Evolutionary conservation across 37 sponge, comb jelly and placozoan species (phyloP).

Genomic region (Theonella swinhoei): DNA sequence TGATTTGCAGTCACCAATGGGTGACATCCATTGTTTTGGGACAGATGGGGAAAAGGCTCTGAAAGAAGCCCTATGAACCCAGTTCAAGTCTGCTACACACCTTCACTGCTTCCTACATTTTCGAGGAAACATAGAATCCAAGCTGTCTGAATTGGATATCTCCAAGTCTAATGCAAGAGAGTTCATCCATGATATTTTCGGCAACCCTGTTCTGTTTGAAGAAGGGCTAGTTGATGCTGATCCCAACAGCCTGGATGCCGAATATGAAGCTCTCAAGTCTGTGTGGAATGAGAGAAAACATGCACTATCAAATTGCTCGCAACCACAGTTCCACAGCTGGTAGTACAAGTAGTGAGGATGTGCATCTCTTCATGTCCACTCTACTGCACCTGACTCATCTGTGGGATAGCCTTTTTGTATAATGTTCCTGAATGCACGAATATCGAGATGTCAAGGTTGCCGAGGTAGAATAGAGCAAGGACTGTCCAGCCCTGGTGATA

Average conservation of each 20-base stretch:
- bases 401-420: no score
- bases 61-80: not conserved
- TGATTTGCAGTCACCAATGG: no score
- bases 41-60: not conserved
- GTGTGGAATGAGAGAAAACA: conserved; percentile 25
- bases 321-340: not conserved
- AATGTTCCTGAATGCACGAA: no score
- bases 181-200: conserved; percentile 19
- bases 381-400: no score
- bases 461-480: no score
- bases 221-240: conserved; percentile 38
- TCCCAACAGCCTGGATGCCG: conserved; percentile 15
- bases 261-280: conserved; percentile 14
- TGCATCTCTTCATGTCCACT: no score
- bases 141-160: conserved; percentile 19
- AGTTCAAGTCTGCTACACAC: not conserved
- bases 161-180: conserved; percentile 14
- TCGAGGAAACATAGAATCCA: conserved; percentile 23
- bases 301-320: not conserved
- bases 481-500: no score
- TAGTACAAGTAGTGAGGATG: no score
- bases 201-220: conserved; percentile 12
- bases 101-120: conserved; percentile 36
- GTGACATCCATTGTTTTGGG: not conserved
- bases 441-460: no score